These are phyloP conservation scores for Pseudorhiza aurosa DNA, from an alignment of 30 jellyfish, hydroid and myxozoan species.

Conservation along the genomic window DNA sequence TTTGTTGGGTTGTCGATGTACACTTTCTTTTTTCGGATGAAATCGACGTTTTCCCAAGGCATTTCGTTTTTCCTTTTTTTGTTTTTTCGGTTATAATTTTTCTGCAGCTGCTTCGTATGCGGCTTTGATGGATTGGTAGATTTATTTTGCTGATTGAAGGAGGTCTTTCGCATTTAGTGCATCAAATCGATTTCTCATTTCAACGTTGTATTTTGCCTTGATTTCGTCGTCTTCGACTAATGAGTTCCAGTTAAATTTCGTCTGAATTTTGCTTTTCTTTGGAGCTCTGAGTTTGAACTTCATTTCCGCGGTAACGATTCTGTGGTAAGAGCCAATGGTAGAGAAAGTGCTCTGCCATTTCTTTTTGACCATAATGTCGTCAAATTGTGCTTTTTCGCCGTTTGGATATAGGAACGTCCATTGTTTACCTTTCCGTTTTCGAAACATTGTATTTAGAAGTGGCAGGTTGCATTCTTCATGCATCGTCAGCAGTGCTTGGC, in stretches of 20 bases:
- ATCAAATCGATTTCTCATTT: background rate
- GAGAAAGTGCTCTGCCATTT: slow-evolving; percentile 41
- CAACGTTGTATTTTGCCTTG: background rate
- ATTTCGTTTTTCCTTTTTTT: background rate
- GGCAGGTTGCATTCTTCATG: slow-evolving; percentile 2
- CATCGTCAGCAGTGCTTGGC: background rate
- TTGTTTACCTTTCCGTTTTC: background rate
- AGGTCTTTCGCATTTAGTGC: background rate
- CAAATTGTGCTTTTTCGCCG: slow-evolving; percentile 39
- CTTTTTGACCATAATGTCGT: slow-evolving; percentile 3
- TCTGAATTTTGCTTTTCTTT: background rate
- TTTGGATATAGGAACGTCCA: slow-evolving; percentile 30
- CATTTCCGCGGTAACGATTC: slow-evolving; percentile 22
- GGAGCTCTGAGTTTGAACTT: slow-evolving; percentile 9
- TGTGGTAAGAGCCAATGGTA: slow-evolving; percentile 34
- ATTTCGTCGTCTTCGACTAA: background rate
- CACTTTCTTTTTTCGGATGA: background rate
- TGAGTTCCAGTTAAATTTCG: background rate
- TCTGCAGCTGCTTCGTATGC: background rate
- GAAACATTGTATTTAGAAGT: slow-evolving; percentile 10
- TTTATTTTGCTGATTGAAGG: background rate
- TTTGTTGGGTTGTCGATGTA: background rate
- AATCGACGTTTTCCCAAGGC: background rate
- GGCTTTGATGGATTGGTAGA: background rate
- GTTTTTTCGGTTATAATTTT: background rate